Base-by-base conservation (phyloP, 2,797 vertebrate genomes). In the Erpetoichthys calabaricus region DNA sequence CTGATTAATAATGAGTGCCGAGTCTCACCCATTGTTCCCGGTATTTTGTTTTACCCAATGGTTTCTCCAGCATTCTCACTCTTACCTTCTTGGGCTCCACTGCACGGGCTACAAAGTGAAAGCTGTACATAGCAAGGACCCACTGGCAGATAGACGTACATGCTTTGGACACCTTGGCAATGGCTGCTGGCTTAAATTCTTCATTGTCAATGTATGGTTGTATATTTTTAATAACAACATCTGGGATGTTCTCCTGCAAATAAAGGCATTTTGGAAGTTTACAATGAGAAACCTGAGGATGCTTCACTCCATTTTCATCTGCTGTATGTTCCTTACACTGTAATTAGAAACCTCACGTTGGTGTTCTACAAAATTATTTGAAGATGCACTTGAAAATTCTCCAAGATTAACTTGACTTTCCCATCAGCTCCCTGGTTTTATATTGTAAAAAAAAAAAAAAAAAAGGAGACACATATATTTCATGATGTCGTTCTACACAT, bases 91-190 rank as follows among this genome's bases (percentile, higher is more conserved):
- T 97, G 63, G 91, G 90, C 68, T 89, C 82, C 75, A 97, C 87
- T 0, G 69, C 74, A 68, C 75, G 89, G 65, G 88, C 75, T 69
- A 92, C 87, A 44, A 91, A 94, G 73, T 95, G 88, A 75, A 93
- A 97, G 55, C 79, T 75, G 69, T 97, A 75, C 91, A 97, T 93
- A 64, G 94, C 91, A 3, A 83, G 85, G 56, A 92, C 92, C 94
- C 94, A 97, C 73, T 92, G 90, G 73, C 92, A 94, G 69, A 97
- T 89, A 58, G 92, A 95, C 3, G 88, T 94, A 67, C 92, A 95
- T 58, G 90, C 91, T 75, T 88, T 91, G 70, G 91, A 97, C 55
- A 94, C 87, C 62, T 92, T 92, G 68, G 91, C 78, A 0, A 95
- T 92, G 64, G 88, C 80, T 0, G 78, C 76, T 0, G 94, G 88